Conservation (phyloP, 2,888 invertebrate genomes). For the Geophilus truncorum region DNA sequence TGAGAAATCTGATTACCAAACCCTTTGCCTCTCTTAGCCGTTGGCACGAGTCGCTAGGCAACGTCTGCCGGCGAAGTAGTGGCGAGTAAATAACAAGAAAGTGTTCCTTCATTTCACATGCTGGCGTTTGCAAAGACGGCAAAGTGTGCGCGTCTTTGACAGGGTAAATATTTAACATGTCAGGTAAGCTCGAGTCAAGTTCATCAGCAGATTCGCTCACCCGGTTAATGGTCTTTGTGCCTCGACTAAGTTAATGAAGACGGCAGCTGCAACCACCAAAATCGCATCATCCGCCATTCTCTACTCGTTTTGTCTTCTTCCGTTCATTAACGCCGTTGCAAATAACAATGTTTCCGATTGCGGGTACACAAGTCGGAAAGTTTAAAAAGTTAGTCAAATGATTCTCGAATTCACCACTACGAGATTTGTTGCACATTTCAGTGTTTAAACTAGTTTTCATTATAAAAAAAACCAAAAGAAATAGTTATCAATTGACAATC, state of each 20-base stretch:
- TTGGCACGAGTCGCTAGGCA: neutral
- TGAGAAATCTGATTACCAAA: neutral
- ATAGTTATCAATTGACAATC: no score
- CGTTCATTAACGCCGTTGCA: no score
- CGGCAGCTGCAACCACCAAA: neutral
- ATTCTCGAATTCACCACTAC: no score
- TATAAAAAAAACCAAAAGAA: no score
- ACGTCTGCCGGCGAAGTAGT: neutral
- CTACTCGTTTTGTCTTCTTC: no score
- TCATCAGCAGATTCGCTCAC: slow-evolving; percentile 7
- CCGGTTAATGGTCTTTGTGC: slow-evolving; percentile 24
- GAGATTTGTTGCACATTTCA: no score
- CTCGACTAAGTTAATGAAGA: neutral
- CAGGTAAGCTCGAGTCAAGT: neutral
- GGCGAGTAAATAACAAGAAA: neutral
- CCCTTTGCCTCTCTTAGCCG: no score
- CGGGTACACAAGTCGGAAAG: no score
- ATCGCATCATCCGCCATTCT: neutral
- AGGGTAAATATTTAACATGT: slow-evolving; percentile 25
- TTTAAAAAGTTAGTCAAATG: no score
- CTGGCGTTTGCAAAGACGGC: neutral
- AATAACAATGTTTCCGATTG: no score
- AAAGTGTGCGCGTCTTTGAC: slow-evolving; percentile 12
- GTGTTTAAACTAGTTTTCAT: no score
- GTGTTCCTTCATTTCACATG: slow-evolving; percentile 8